Base-by-base conservation (phyloP, 1,140 invertebrate species). In the Monochamus saltuarius region DNA sequence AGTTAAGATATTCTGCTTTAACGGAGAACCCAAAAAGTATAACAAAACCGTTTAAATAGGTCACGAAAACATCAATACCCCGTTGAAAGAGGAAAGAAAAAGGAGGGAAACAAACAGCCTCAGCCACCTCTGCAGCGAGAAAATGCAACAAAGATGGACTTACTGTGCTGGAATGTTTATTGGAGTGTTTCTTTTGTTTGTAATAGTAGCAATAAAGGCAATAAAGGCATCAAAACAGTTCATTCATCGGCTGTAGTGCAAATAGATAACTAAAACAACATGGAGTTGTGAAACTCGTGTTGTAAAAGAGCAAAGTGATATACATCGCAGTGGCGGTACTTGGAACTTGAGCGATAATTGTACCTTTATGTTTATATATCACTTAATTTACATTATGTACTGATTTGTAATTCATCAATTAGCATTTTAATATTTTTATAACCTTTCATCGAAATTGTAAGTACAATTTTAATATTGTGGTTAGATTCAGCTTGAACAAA, bases 141-240 rank as follows among this genome's bases (percentile, higher is more conserved):
- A 22, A 54, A 46, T 29, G 29, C 56, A 63, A 63, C 56, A 59
- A 63, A 63, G 56, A 59, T 59, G 61, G 61, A 54, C 51, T 13
- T 39, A 54, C 40, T 54, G 51, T 54, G 66, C 42, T 51, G 66
- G 66, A 68, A 68, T 68, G 66, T 68, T 68, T 68, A 68, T 68
- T 68, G 64, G 66, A 66, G 62, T 66, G 34, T 60, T 68, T 63
- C 66, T 68, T 68, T 68, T 68, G 64, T 68, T 62, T 68, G 66
- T 66, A 66, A 63, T 66, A 66, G 64, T 64, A 68, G 66, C 66
- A 68, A 68, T 68, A 68, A n/a, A n/a, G n/a, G n/a, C n/a, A n/a
- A n/a, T n/a, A n/a, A 68, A 68, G 66, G 66, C 64, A 68, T 68
- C 66, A 66, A 68, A 68, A 68, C 66, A 64, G 66, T 68, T 66